Base-by-base conservation (phyloP, 2,797 vertebrate genomes). In the Petrocephalus schoutedeni region DNA sequence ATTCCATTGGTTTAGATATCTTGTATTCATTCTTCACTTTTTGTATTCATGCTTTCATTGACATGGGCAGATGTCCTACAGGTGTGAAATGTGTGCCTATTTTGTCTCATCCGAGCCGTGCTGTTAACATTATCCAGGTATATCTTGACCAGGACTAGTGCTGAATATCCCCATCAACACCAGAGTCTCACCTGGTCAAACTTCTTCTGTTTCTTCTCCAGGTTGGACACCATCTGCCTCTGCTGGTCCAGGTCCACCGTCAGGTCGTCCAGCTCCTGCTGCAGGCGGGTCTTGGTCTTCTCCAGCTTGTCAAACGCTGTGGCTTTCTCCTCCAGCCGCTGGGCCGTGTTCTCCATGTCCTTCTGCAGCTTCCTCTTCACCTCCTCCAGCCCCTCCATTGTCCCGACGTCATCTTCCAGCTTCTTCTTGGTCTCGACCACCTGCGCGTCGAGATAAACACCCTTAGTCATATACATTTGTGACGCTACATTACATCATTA, bases 131-230 rank as follows among this genome's bases (percentile, higher is more conserved):
- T 45, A 83, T 83, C 9, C n/a, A 53, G n/a, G 21, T 10, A 53
- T 51, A 82, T 32, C 28, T 16, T 71, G 14, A 36, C 23, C 3
- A 67, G 64, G 64, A 67, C 64, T 67, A 14, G 14, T 28, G 12
- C 28, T 71, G 64, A 82, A 82, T 82, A 28, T 54, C 51, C 51
- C 80, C 51, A 83, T 83, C 2, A 77, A 49, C 71, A 19, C 8
- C 7, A n/a, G n/a, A 77, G 19, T 83, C 23, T 58, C 14, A 98
- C 98, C 96, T 99, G 98, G 90, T 99, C 98, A 49, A 99, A 99
- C 92, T 98, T 99, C 93, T 98, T 99, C 94, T 99, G 98, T 90
- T 98, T 99, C 91, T 99, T 99, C 92, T 99, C 98, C 89, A 99
- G 89, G 94, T 96, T 98, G 82, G 97, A 99, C 80, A 98, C 98